Evolutionary conservation across 1,140 invertebrate species (phyloP), one percentile per base, ranked within the genome.

Genomic region (Conopomorpha cramerella): DNA sequence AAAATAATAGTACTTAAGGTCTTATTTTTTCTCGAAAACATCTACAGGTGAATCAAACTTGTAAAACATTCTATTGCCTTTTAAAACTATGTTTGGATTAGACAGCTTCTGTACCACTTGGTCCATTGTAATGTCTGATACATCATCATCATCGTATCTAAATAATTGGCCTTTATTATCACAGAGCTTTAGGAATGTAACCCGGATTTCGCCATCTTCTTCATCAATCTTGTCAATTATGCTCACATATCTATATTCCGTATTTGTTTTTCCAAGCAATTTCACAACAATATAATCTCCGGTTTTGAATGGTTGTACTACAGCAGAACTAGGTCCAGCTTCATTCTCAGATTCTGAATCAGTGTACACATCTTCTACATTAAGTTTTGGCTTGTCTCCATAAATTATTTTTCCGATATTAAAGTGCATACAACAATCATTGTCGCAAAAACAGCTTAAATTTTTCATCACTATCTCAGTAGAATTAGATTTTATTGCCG

Each of bases 41-140:
- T 39, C 19, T 15, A 33, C 32, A 13, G 34, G 7, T 23, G 34
- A 30, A 38, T 27, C 7, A 39, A 39, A 39, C 16, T 34, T 6
- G 18, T 39, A 34, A 39, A 39, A 39, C 34, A 39, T 39, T 39
- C 30, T 34, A 14, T 34, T 39, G 15, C 32, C 31, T 17, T 39
- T 39, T 26, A 33, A 8, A 19, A 29, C 30, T 23, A 39, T 14
- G 28, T 39, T 23, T 31, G 30, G 30, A 18, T 39, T 33, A 29
- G 30, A 16, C 23, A 39, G 34, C 38, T 39, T 39, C 30, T 13
- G 30, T 12, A 39, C 7, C 23, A 32, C 30, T 39, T 39, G 31
- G 19, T 39, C 32, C 34, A 34, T 27, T 18, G 30, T 12, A 10
- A 39, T 32, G 13, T 39, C 31, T 19, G 31, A 34, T 34, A 39